These are phyloP conservation scores for Oryzias curvinotus DNA, from an alignment of 2,113 vertebrate genomes.

Conservation along the genomic window DNA sequence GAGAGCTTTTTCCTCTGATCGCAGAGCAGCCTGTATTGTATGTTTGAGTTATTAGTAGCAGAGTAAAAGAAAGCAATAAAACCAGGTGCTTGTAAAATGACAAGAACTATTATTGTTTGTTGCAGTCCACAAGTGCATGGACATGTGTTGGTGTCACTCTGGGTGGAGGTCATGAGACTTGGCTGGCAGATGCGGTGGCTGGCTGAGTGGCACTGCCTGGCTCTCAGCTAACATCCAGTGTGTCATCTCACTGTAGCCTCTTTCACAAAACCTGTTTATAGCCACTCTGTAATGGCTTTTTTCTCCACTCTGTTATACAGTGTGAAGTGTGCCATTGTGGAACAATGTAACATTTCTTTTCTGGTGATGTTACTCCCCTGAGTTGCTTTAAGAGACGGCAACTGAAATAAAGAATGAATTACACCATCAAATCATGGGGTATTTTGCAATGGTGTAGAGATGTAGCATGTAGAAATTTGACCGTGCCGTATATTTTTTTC, in stretches of 20 bases:
- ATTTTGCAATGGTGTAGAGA: too few species aligned
- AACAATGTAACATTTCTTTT: too few species aligned
- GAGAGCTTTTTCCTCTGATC: conserved; percentile 4
- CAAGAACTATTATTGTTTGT: conserved; percentile 1
- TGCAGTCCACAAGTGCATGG: conserved; percentile 31
- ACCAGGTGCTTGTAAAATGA: background rate
- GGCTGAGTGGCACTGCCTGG: conserved; percentile 55
- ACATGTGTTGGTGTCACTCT: conserved; percentile 25
- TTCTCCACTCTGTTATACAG: too few species aligned
- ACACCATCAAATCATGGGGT: too few species aligned
- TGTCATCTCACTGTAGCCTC: conserved; percentile 15
- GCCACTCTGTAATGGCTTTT: too few species aligned
- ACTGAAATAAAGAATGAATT: too few species aligned
- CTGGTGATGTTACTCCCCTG: too few species aligned
- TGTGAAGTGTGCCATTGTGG: too few species aligned
- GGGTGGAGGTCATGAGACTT: conserved; percentile 27
- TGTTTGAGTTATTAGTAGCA: background rate
- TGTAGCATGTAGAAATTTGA: too few species aligned
- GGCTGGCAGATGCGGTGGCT: conserved; percentile 49
- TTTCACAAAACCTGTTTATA: too few species aligned
- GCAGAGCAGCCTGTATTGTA: background rate
- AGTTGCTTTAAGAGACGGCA: too few species aligned
- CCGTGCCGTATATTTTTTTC: too few species aligned
- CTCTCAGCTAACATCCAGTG: conserved; percentile 35
- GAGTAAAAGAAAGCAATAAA: background rate